Evolutionary conservation across 1,140 invertebrate genomes (phyloP), one percentile per base, ranked within the genome.

Genomic region (Achroia grisella): DNA sequence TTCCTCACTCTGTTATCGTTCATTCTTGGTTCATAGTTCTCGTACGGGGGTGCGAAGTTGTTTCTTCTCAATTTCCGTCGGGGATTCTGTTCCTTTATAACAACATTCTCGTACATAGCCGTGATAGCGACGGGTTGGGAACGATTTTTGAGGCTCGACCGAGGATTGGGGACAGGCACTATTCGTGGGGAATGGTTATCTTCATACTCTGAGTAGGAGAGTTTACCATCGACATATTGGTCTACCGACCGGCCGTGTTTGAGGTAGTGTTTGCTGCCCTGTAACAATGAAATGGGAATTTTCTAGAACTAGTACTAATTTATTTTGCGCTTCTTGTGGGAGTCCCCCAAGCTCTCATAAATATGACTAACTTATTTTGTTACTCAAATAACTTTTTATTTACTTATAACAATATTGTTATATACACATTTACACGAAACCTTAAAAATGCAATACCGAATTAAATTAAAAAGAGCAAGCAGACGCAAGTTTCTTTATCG

Each of bases 31-130:
- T 91, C 89, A 50, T 87, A 89, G 44, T 89, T 89, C 14, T 93
- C 91, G 67, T 90, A 88, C 12, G 70, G 66, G 4, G 82, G 74
- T 8, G 58, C 59, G 31, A 89, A 87, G 12, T 91, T 89, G 52
- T 92, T 89, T 39, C 92, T 83, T 11, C 91, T 86, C 8, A 94
- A 65, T 61, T 93, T 93, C 42, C 92, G 78, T 36, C 91, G 81
- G 0, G 92, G 92, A 71, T 94, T 94, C 49, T 91, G 90, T 58
- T 92, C 89, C 52, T 91, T 91, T 41, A 93, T 88, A 11, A 90
- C 87, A 14, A 92, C 87, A 73, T 93, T 93, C 46, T 92, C 91
- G 68, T 92, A 92, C 60, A 91, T 89, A 13, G 90, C 90, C 11
- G 90, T 92, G 42, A 93, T 91, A 4, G 92, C 92, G 1, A 93